phyloP scores from a whole-genome alignment of 1,140 invertebrate genomes.

The Nasonia longicornis region DNA sequence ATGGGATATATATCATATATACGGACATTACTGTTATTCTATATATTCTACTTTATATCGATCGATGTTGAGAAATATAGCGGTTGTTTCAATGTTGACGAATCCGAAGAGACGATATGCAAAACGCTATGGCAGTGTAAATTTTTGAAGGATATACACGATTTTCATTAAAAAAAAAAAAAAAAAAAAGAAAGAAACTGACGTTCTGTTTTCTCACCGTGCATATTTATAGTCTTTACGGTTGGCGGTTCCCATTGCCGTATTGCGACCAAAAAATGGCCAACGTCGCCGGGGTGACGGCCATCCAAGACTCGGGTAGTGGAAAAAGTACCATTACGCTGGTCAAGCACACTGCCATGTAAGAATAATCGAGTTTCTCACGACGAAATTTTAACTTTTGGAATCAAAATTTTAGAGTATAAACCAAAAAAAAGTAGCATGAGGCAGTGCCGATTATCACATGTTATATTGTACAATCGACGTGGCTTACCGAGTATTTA shows the following conservation, averaged over 20 bases:
- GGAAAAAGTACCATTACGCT: conserved; percentile 71
- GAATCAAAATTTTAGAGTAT: conserved; percentile 4
- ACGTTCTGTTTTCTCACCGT: conserved; percentile 42
- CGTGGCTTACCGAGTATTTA: conserved; percentile 27
- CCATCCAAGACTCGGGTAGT: conserved; percentile 74
- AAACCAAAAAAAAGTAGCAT: conserved; percentile 26
- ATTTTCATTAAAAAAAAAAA: conserved; percentile 4
- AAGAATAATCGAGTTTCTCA: conserved; percentile 55
- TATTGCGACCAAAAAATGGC: conserved; percentile 83
- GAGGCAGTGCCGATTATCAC: conserved; percentile 30
- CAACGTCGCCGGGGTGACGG: conserved; percentile 81
- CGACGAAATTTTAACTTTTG: conserved; percentile 11
- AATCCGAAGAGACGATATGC: neutral
- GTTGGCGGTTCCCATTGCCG: conserved; percentile 92
- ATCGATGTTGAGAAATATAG: neutral
- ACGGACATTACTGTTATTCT: conserved; percentile 2
- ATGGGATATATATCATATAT: neutral
- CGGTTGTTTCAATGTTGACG: neutral
- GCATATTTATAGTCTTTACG: conserved; percentile 82
- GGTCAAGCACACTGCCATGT: conserved; percentile 69
- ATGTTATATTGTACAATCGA: neutral
- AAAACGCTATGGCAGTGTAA: neutral
- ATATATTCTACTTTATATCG: neutral
- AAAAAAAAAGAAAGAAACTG: conserved; percentile 29
- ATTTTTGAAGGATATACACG: conserved; percentile 25